Evolutionary conservation across 2,888 invertebrate species (phyloP).

Genomic region (Plagiodera versicolora): DNA sequence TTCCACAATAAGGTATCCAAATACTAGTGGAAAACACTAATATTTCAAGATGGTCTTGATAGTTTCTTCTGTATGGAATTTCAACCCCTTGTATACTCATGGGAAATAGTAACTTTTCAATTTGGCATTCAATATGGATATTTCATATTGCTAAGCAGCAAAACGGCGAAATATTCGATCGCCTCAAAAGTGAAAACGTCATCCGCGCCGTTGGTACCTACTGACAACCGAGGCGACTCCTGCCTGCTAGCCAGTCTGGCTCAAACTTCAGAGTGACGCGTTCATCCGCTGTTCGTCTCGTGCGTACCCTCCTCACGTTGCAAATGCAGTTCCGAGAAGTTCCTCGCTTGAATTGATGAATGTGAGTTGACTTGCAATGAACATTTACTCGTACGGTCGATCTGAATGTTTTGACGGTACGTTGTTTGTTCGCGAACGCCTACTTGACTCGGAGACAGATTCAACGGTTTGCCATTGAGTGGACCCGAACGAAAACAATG

Average conservation of each 20-base stretch:
- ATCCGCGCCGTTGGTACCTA: conserved; percentile 21
- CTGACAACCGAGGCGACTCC: not conserved
- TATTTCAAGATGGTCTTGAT: no score
- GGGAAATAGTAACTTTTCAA: no score
- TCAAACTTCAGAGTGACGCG: conserved; percentile 26
- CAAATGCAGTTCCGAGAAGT: conserved; percentile 34
- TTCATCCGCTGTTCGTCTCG: conserved; percentile 28
- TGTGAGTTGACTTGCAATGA: conserved; percentile 36
- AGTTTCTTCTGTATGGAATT: no score
- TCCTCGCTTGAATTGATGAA: conserved; percentile 43
- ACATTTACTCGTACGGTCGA: not conserved
- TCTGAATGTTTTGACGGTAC: not conserved
- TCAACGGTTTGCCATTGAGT: not conserved
- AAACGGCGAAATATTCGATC: conserved; percentile 25
- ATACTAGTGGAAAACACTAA: no score
- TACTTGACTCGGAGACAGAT: not conserved
- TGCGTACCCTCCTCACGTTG: conserved; percentile 32
- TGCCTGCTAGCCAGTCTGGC: conserved; percentile 27
- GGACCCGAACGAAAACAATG: not conserved
- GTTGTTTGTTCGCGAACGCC: not conserved
- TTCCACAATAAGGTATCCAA: no score
- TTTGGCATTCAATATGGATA: no score
- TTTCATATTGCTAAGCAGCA: conserved; percentile 12
- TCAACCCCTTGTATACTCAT: no score
- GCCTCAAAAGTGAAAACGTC: conserved; percentile 30